Conservation (phyloP, 2,113 vertebrate species). For the Mugil cephalus region DNA sequence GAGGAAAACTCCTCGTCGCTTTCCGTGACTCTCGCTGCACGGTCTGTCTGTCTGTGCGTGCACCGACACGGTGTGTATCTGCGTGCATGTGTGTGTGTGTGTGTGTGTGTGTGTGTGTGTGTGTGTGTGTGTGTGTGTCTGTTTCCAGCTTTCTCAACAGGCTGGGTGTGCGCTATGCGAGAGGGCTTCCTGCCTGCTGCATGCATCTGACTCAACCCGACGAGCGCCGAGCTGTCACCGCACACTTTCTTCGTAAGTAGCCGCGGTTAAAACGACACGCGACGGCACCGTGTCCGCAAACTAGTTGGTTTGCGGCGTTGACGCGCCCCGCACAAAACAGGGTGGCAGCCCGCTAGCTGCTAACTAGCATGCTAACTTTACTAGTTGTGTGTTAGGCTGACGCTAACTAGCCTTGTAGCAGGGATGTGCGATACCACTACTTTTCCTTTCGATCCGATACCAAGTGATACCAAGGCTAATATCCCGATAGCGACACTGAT, state of each 20-base stretch:
- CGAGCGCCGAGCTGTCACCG: slow-evolving; percentile 51
- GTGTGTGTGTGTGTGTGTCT: slow-evolving; percentile 45
- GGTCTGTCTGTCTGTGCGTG: not conserved
- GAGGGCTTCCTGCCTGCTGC: slow-evolving; percentile 73
- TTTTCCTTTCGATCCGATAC: no score
- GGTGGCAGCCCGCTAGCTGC: slow-evolving; percentile 60
- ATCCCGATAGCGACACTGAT: no score
- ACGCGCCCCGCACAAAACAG: slow-evolving; percentile 8
- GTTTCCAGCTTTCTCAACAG: slow-evolving; percentile 66
- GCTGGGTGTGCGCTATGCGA: slow-evolving; percentile 53
- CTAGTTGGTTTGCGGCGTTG: not conserved
- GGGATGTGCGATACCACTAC: no score
- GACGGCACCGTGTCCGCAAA: not conserved
- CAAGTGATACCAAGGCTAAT: no score
- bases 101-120: slow-evolving; percentile 1
- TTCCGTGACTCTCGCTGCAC: not conserved
- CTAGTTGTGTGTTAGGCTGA: slow-evolving; percentile 50
- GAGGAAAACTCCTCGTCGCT: slow-evolving; percentile 25
- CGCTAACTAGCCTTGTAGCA: slow-evolving; percentile 38
- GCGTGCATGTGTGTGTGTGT: not conserved
- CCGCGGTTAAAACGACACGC: not conserved
- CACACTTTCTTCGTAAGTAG: slow-evolving; percentile 57
- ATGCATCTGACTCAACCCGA: slow-evolving; percentile 51
- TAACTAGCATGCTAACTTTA: slow-evolving; percentile 62
- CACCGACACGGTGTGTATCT: no score